These are phyloP conservation scores for Amiota communis DNA, from an alignment of 2,888 invertebrate species.

Conservation along the genomic window DNA sequence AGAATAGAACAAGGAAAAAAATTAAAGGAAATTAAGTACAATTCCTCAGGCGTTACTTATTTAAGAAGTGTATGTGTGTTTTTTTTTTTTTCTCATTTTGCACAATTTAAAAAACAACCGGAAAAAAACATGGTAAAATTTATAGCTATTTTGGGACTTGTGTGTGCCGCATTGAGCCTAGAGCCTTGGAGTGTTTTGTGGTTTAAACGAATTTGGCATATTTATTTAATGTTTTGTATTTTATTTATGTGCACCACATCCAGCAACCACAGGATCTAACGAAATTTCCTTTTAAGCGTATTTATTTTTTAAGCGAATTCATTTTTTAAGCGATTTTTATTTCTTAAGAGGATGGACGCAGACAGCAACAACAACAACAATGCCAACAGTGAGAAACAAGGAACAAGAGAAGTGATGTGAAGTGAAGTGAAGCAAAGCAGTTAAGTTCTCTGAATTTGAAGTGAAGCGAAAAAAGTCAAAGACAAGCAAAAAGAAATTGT, in stretches of 20 bases:
- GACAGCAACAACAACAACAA: background rate
- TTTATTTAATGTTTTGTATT: slow-evolving; percentile 3
- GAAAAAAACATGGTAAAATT: slow-evolving; percentile 50
- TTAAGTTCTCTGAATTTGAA: background rate
- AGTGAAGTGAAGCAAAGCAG: background rate
- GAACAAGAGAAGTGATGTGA: background rate
- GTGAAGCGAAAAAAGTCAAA: no score
- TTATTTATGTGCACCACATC: no score
- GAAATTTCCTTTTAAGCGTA: background rate
- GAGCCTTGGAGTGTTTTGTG: background rate
- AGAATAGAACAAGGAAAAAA: slow-evolving; percentile 30
- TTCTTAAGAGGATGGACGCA: background rate
- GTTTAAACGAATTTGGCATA: slow-evolving; percentile 16
- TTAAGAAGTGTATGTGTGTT: slow-evolving; percentile 42
- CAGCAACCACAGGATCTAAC: no score
- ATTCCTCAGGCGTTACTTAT: slow-evolving; percentile 57
- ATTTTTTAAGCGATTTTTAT: background rate
- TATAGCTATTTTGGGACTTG: slow-evolving; percentile 62
- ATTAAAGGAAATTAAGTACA: slow-evolving; percentile 59
- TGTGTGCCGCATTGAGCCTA: background rate
- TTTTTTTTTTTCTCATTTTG: slow-evolving; percentile 26
- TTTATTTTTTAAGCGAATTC: background rate
- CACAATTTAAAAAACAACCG: slow-evolving; percentile 48
- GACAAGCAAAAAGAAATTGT: no score
- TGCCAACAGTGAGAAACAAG: background rate